Evolutionary conservation across 2,797 vertebrate genomes (phyloP).

Genomic region (Heterohyrax brucei): DNA sequence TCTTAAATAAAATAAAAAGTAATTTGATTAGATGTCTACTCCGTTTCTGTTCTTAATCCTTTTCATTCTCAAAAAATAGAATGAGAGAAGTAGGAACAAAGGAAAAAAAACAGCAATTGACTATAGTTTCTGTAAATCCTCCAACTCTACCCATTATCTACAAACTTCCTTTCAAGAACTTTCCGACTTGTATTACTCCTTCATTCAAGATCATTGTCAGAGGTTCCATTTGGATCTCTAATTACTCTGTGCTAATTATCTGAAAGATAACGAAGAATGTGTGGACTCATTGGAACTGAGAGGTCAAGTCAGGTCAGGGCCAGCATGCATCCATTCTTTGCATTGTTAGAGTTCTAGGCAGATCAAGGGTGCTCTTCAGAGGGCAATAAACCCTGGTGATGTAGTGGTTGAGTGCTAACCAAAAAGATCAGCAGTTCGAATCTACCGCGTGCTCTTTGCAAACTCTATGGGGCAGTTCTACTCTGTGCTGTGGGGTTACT

Average conservation of each 20-base stretch:
- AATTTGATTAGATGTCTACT: conserved; percentile 77
- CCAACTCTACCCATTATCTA: background rate
- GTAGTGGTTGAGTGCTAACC: too few species aligned
- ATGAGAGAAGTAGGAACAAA: background rate
- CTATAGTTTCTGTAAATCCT: background rate
- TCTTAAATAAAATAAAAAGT: too few species aligned
- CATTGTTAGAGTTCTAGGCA: background rate
- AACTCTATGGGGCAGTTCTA: too few species aligned
- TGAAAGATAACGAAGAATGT: conserved; percentile 71
- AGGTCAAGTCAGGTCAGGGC: conserved; percentile 13
- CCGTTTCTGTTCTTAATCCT: background rate
- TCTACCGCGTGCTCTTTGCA: too few species aligned
- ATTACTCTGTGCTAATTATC: conserved; percentile 15
- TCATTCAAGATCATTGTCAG: conserved; percentile 49
- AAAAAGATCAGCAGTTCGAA: too few species aligned
- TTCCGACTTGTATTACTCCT: conserved; percentile 36
- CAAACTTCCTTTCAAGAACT: conserved; percentile 38
- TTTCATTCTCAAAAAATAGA: conserved; percentile 59
- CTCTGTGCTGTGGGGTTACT: too few species aligned
- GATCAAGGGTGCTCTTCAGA: background rate
- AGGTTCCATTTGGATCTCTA: background rate
- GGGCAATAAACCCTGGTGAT: too few species aligned
- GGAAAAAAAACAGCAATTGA: background rate
- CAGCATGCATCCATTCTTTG: background rate
- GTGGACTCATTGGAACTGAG: background rate